Evolutionary conservation across 2,797 vertebrate species (phyloP).

Genomic region (Enteromius trimaculatus): DNA sequence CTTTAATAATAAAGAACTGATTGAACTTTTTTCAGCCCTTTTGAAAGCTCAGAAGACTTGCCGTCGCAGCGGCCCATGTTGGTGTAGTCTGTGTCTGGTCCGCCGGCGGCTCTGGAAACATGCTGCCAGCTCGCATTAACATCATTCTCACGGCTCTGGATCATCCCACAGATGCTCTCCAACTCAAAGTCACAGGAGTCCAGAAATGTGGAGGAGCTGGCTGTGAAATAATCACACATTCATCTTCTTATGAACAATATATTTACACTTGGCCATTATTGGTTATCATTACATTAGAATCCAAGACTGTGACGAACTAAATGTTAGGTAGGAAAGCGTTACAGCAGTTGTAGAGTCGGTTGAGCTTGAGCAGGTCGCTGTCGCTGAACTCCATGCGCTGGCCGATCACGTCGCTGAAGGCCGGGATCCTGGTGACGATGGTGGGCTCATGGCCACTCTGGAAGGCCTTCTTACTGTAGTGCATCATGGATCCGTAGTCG

Average conservation of each 20-base stretch:
- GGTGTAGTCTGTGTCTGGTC: conserved; percentile 85
- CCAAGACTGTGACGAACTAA: too few relatives aligned
- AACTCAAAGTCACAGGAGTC: conserved; percentile 92
- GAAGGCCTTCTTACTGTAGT: conserved; percentile 91
- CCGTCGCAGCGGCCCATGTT: conserved; percentile 86
- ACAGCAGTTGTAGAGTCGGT: conserved; percentile 91
- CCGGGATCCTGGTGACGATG: conserved; percentile 87
- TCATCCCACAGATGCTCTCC: conserved; percentile 92
- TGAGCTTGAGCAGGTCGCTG: conserved; percentile 87
- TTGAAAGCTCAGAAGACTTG: conserved; percentile 60
- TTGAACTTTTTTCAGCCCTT: background rate
- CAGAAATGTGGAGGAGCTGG: conserved; percentile 83
- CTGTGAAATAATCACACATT: conserved; percentile 55
- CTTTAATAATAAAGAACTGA: background rate
- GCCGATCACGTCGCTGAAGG: conserved; percentile 89
- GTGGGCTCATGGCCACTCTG: conserved; percentile 82
- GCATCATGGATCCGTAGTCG: conserved; percentile 95
- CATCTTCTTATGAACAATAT: background rate
- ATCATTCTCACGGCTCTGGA: conserved; percentile 77
- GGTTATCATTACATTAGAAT: background rate
- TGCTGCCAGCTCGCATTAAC: conserved; percentile 79
- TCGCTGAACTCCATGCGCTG: conserved; percentile 95
- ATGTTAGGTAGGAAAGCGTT: conserved; percentile 55
- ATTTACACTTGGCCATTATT: background rate
- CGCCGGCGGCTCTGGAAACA: conserved; percentile 67